Evolutionary conservation across 2,888 invertebrate genomes (phyloP).

Genomic region (Fabriciana adippe): DNA sequence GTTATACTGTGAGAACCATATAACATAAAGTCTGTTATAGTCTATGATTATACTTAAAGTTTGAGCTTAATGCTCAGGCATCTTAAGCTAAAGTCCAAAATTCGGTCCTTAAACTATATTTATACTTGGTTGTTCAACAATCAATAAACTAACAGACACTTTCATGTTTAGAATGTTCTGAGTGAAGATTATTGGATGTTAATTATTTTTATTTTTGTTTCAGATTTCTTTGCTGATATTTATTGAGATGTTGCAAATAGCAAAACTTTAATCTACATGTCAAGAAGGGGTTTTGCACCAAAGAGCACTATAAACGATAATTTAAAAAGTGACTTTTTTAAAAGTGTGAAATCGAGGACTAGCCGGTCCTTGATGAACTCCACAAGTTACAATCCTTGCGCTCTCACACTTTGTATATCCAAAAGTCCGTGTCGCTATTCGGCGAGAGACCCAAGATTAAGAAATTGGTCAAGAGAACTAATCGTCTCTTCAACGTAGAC

Average conservation of each 20-base stretch:
- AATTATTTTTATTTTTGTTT: conserved; percentile 56
- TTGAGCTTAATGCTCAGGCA: no score
- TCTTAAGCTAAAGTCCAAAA: no score
- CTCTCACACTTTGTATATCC: conserved; percentile 74
- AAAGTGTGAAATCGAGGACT: conserved; percentile 77
- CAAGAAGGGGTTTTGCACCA: conserved; percentile 63
- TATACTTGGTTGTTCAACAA: no score
- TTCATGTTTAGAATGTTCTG: no score
- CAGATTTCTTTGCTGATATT: conserved; percentile 59
- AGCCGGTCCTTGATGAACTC: conserved; percentile 81
- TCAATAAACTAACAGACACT: no score
- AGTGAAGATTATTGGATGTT: not conserved
- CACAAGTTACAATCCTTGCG: conserved; percentile 77
- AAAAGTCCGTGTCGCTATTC: conserved; percentile 78
- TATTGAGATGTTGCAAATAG: conserved; percentile 70
- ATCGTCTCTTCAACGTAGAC: conserved; percentile 68
- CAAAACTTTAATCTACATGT: conserved; percentile 77
- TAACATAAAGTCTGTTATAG: no score
- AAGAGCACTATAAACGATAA: conserved; percentile 59
- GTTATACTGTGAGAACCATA: no score
- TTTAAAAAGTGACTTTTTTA: conserved; percentile 72
- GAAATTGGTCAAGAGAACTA: conserved; percentile 78
- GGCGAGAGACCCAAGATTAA: conserved; percentile 84
- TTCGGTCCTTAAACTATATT: no score
- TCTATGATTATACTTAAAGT: no score